Evolutionary conservation across 2,797 vertebrate genomes (phyloP).

Genomic region (Crocodylus rhombifer): DNA sequence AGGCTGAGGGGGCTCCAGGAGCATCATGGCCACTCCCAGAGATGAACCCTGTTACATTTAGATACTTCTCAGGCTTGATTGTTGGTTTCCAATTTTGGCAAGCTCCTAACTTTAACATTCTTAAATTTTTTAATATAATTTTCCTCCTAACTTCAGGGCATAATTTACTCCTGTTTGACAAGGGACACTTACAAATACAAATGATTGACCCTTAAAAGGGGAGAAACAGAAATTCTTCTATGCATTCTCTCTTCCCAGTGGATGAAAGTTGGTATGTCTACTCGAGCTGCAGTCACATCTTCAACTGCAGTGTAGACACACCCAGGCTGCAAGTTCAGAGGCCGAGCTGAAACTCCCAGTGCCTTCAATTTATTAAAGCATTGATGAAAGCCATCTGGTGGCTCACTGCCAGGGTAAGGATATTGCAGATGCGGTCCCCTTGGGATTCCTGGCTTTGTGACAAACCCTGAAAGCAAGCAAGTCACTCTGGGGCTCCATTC

Average conservation of each 20-base stretch:
- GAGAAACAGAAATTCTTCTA: neutral
- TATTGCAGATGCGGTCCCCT: neutral
- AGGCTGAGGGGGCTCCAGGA: too few relatives aligned
- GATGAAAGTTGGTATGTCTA: too few relatives aligned
- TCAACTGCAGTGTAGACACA: too few relatives aligned
- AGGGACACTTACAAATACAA: too few relatives aligned
- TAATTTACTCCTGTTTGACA: too few relatives aligned
- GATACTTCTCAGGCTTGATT: constrained; percentile 44
- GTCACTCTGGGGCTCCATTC: neutral
- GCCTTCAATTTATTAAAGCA: neutral
- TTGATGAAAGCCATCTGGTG: neutral
- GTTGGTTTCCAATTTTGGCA: constrained; percentile 49
- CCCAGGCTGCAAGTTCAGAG: neutral
- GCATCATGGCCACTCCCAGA: too few relatives aligned
- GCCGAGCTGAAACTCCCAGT: neutral
- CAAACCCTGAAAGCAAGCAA: neutral
- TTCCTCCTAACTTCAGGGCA: neutral
- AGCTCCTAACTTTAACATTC: constrained; percentile 1
- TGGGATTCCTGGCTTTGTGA: neutral
- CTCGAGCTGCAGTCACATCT: too few relatives aligned
- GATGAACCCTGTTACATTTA: neutral
- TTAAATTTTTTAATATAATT: constrained; percentile 51
- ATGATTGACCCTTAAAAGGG: neutral
- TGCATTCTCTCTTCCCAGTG: neutral
- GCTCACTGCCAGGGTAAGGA: neutral